Base-by-base conservation (phyloP, 2,888 invertebrate species). In the Perizoma affinitatum region DNA sequence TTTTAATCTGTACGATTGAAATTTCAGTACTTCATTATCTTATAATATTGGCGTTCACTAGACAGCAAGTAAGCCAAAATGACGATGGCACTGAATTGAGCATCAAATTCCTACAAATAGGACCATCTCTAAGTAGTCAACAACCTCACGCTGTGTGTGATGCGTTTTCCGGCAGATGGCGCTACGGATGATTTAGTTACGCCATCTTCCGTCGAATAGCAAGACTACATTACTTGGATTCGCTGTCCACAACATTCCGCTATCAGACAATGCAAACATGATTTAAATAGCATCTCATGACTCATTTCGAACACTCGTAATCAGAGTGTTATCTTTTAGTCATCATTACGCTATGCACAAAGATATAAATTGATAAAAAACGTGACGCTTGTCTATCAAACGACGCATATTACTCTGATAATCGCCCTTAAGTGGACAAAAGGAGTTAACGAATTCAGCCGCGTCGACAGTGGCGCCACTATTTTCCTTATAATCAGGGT, bases 401-500 rank as follows among this genome's bases (percentile, higher is more conserved):
- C 46, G 44, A 8, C 57, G 22, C 49, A 64, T 42, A 55, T 63
- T 54, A 60, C 42, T 54, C 58, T 53, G 52, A 45, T 67, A 68
- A 36, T 50, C 55, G 60, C 52, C 65, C 47, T 69, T 58, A 53
- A 63, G 57, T 68, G 62, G 49, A 60, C 52, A 65, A 35, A 44
- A 33, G 9, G n/a, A 66, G 86, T 81, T 90, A 78, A 59, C 64
- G 22, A 58, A 73, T 67, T 65, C 67, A 61, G 64, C 83, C 90
- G 81, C 70, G 6, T 76, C 84, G 84, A 84, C 71, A 72, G 86
- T 88, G 79, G 91, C 90, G 91, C 90, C 89, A 82, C 73, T 90
- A 79, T 91, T 91, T 91, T 90, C 90, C 88, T 84, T 92, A 92
- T 90, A 91, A 77, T 90, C 86, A 83, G 87, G 84, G 87, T 86